phyloP scores from a whole-genome alignment of 2,888 invertebrate genomes.

The Vandiemenella viatica region DNA sequence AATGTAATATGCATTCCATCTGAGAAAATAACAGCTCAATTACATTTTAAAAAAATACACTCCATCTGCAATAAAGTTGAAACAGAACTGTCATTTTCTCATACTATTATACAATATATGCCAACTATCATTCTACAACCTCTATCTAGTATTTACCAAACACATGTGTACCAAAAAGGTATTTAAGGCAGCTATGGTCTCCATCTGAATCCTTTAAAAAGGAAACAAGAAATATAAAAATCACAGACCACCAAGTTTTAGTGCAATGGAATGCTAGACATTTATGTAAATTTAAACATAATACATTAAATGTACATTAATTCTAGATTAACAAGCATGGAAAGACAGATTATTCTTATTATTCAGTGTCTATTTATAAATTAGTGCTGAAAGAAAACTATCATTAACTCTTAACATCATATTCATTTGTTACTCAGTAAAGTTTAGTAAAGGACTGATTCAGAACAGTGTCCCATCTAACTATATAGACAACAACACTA shows the following conservation, averaged over 20 bases:
- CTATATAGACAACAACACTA: too few relatives aligned
- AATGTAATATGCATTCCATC: constrained; percentile 9
- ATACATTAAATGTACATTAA: constrained; percentile 1
- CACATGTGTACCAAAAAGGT: constrained; percentile 46
- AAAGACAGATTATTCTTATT: too few relatives aligned
- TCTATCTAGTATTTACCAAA: constrained; percentile 38
- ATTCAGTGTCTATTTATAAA: too few relatives aligned
- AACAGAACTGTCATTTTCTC: constrained; percentile 8
- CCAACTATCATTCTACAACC: constrained; percentile 10
- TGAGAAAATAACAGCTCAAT: constrained; percentile 8
- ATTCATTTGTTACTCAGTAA: too few relatives aligned
- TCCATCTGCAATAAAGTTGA: neutral
- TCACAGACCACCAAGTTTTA: neutral
- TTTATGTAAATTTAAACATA: constrained; percentile 1
- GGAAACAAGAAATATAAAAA: constrained; percentile 18
- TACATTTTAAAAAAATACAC: neutral
- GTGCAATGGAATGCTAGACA: constrained; percentile 9
- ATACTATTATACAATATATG: constrained; percentile 6
- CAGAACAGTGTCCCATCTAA: too few relatives aligned
- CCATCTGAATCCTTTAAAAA: constrained; percentile 29
- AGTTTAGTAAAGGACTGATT: too few relatives aligned
- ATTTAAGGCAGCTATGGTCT: constrained; percentile 54
- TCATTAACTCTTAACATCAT: too few relatives aligned
- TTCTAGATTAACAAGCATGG: neutral
- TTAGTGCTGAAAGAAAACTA: too few relatives aligned